A percentile compares a stretch with the other conserved stretches of the same genome.
phyloP scores from a whole-genome alignment of 2,888 invertebrate genomes.

The Papilio demoleus region DNA sequence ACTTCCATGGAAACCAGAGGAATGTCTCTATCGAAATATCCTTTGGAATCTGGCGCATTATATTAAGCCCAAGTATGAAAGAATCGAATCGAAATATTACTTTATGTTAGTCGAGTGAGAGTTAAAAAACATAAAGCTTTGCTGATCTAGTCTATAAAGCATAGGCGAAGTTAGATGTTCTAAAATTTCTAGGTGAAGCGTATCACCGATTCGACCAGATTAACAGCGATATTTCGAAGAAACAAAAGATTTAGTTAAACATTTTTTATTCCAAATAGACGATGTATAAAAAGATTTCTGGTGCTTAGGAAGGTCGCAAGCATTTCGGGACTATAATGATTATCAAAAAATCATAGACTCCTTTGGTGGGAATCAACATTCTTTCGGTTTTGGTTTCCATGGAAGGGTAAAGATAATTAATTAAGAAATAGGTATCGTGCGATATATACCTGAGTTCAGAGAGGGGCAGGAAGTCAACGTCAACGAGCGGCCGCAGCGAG shows the following conservation, averaged over 20 bases:
- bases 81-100: constrained; percentile 22
- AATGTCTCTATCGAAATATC: constrained; percentile 35
- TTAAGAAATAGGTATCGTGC: background rate
- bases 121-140: constrained; percentile 36
- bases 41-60: constrained; percentile 28
- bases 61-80: constrained; percentile 35
- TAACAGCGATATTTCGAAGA: constrained; percentile 36
- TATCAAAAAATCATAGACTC: constrained; percentile 1
- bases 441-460: constrained; percentile 93
- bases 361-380: background rate
- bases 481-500: constrained; percentile 95
- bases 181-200: constrained; percentile 35
- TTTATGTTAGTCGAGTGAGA: constrained; percentile 33
- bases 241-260: background rate
- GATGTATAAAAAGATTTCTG: constrained; percentile 26
- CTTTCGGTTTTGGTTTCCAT: constrained; percentile 33
- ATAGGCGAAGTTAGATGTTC: constrained; percentile 34
- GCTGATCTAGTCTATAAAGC: constrained; percentile 40
- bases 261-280: constrained; percentile 19
- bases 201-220: constrained; percentile 29
- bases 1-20: constrained; percentile 39
- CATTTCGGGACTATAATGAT: background rate
- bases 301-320: background rate
- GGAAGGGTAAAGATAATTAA: constrained; percentile 24
- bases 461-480: constrained; percentile 96